Percentiles rank a stretch among this genome's conserved stretches.
phyloP scores from a whole-genome alignment of 1,140 invertebrate genomes.

The Drosophila insularis region DNA sequence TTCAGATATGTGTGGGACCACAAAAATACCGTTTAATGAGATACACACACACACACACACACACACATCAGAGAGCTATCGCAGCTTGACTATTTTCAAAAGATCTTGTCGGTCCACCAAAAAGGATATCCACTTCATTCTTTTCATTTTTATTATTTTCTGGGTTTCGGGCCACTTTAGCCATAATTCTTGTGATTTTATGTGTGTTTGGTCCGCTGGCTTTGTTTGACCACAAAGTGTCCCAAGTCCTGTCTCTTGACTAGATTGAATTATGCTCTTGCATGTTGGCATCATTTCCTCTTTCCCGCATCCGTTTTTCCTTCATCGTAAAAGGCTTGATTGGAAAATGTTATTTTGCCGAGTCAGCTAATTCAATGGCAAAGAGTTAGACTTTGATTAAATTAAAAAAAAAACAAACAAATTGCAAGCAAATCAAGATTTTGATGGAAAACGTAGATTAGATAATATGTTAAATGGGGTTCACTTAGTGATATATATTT shows the following conservation, averaged over 20 bases:
- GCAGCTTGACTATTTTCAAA: slow-evolving; percentile 53
- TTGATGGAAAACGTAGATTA: too few relatives aligned
- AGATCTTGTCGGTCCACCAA: slow-evolving; percentile 52
- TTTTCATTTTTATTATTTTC: slow-evolving; percentile 25
- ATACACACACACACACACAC: slow-evolving; percentile 30
- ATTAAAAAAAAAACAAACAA: not conserved
- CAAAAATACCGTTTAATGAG: slow-evolving; percentile 72
- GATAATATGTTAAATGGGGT: too few relatives aligned
- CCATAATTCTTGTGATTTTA: slow-evolving; percentile 55
- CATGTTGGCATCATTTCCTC: slow-evolving; percentile 28
- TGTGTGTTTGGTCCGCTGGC: slow-evolving; percentile 27
- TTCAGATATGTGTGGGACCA: slow-evolving; percentile 43
- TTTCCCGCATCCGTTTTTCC: slow-evolving; percentile 35
- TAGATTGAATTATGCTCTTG: slow-evolving; percentile 31
- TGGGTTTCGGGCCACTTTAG: slow-evolving; percentile 15
- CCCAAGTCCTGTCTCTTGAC: slow-evolving; percentile 27
- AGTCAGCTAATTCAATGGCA: slow-evolving; percentile 22
- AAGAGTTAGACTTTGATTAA: slow-evolving; percentile 30
- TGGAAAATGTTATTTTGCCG: slow-evolving; percentile 18
- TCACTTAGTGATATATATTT: too few relatives aligned
- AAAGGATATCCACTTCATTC: slow-evolving; percentile 48
- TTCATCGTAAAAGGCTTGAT: slow-evolving; percentile 23
- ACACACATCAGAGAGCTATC: slow-evolving; percentile 2
- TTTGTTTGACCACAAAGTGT: slow-evolving; percentile 54
- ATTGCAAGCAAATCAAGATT: not conserved